A percentile compares a stretch with the other conserved stretches of the same genome.
Evolutionary conservation across 2,888 invertebrate genomes (phyloP).

Genomic region (Gandaritis pyraliata): DNA sequence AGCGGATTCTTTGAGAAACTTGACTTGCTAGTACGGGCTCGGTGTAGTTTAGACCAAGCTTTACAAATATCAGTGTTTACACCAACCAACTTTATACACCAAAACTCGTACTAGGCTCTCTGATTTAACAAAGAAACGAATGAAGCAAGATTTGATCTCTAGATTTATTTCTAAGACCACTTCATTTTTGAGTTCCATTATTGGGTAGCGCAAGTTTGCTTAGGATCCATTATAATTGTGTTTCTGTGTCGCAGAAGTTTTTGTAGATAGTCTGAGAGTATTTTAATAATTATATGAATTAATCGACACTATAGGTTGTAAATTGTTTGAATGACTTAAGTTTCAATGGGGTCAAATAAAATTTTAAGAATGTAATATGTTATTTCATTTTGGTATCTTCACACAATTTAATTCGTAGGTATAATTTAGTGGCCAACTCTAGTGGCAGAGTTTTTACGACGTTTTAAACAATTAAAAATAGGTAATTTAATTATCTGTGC

Average conservation of each 20-base stretch:
- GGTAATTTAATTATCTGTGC: no score
- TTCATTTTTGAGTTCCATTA: slow-evolving; percentile 12
- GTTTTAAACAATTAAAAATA: no score
- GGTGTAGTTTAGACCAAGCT: no score
- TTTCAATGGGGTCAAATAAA: slow-evolving; percentile 83
- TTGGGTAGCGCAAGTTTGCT: slow-evolving; percentile 59
- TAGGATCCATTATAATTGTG: slow-evolving; percentile 43
- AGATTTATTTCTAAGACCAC: slow-evolving; percentile 15
- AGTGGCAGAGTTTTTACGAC: no score
- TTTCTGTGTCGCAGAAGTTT: slow-evolving; percentile 48
- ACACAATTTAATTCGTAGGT: no score
- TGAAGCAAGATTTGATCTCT: slow-evolving; percentile 13
- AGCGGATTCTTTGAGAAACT: no score
- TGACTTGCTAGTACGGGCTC: no score
- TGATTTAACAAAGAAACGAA: background rate
- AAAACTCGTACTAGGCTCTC: no score
- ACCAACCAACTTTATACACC: no score
- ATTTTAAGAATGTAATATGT: slow-evolving; percentile 72
- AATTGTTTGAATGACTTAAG: slow-evolving; percentile 76
- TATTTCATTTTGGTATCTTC: slow-evolving; percentile 30
- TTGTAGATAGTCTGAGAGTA: slow-evolving; percentile 65
- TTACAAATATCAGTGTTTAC: no score
- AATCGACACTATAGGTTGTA: slow-evolving; percentile 73
- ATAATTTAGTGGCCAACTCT: no score
- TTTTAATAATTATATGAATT: slow-evolving; percentile 54